Conservation (phyloP, 2,888 invertebrate species). For the Hydraecia micacea region DNA sequence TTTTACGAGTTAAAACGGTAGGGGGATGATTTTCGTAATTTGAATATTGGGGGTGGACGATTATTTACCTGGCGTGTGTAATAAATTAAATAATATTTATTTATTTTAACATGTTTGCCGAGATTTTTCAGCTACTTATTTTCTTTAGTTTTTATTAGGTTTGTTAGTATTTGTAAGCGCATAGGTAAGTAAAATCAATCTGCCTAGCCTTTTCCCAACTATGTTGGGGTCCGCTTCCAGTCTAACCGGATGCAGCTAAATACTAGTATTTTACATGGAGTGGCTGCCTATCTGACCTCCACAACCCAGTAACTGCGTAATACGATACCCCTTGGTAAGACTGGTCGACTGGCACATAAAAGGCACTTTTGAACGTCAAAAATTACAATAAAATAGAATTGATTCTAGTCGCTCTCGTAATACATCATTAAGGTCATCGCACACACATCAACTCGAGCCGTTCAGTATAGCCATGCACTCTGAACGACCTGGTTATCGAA, state of each 20-base stretch:
- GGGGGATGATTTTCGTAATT: constrained; percentile 70
- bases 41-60: constrained; percentile 68
- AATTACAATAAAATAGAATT: too few species aligned
- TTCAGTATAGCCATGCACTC: too few species aligned
- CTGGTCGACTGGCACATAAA: neutral
- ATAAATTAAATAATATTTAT: constrained; percentile 43
- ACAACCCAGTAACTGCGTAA: neutral
- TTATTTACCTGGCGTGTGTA: constrained; percentile 57
- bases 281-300: neutral
- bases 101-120: constrained; percentile 29
- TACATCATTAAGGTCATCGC: too few species aligned
- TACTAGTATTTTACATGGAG: neutral
- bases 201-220: neutral
- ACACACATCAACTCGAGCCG: too few species aligned
- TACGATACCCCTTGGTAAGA: neutral
- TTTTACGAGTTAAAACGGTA: constrained; percentile 60
- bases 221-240: neutral
- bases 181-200: neutral
- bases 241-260: neutral
- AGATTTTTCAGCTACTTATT: constrained; percentile 15
- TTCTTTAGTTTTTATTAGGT: neutral
- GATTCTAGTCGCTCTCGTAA: too few species aligned
- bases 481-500: too few species aligned
- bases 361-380: too few species aligned
- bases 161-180: neutral